Base-by-base conservation (phyloP, 2,888 invertebrate genomes). In the Ecliptopera silaceata region DNA sequence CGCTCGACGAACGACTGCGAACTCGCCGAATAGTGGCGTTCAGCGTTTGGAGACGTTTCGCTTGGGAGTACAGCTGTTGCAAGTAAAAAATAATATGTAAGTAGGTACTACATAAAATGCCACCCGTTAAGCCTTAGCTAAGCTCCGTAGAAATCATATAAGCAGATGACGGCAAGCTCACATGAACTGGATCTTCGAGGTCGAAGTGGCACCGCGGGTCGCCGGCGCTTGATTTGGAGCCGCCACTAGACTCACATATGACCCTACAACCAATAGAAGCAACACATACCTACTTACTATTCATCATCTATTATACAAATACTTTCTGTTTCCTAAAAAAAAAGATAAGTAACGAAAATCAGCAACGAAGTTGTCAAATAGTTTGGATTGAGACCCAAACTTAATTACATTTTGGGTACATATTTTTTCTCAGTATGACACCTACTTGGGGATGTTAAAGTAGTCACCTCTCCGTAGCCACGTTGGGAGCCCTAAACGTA, bases 181-280 rank as follows among this genome's bases (percentile, higher is more conserved):
- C 85, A 49, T 75, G 80, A 31, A 84, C 62, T 0, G 83, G 84
- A 54, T 85, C 78, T n/a, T 84, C 77, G 1, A 84, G 69, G 52
- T 84, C 78, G 67, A 79, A 79, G 4, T 64, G 65, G 49, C 69
- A 71, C 29, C 68, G 64, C 32, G 70, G 66, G 62, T 69, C 75
- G 47, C 68, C 38, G 10, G 18, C 48, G 59, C 64, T 59, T 41
- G 46, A 42, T 29, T 54, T 62, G 11, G 58, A 49, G 20, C 49
- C 63, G 11, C 45, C 32, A 34, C 66, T 61, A 8, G 71, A 66
- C n/a, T 63, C 68, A 36, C 63, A 58, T 49, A 65, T 61, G 60
- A 68, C 66, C 41, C 80, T 78, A 63, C 4, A 43, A n/a, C 13
- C 2, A 20, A 13, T 3, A 12, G 26, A 32, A 20, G 20, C 11